phyloP scores from a whole-genome alignment of 2,888 invertebrate genomes.

The Abrostola triplasia region DNA sequence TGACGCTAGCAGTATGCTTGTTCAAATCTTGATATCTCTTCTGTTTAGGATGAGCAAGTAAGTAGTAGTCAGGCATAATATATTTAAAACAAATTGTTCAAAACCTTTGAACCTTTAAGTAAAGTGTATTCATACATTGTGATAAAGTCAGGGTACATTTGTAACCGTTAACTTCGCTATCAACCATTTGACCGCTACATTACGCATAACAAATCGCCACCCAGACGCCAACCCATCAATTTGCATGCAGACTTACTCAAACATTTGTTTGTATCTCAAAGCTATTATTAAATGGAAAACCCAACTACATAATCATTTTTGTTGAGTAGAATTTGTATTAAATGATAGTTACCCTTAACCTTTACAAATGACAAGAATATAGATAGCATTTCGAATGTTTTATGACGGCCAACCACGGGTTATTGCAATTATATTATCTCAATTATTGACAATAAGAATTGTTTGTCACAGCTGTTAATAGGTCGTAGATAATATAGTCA shows the following conservation, averaged over 20 bases:
- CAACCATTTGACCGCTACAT: constrained; percentile 35
- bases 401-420: not conserved
- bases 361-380: not conserved
- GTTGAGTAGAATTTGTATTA: not conserved
- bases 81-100: not conserved
- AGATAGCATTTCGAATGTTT: not conserved
- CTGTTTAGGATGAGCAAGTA: no score
- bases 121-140: constrained; percentile 18
- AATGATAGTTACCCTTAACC: not conserved
- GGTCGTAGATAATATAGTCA: no score
- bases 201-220: constrained; percentile 42
- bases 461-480: no score
- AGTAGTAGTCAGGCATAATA: no score
- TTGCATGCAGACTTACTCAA: constrained; percentile 18
- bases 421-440: not conserved
- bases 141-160: constrained; percentile 28
- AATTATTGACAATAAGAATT: not conserved
- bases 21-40: no score
- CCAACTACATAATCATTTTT: not conserved
- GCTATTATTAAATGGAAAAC: constrained; percentile 12
- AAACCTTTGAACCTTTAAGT: no score
- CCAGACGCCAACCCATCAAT: constrained; percentile 43
- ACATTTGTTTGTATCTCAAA: constrained; percentile 17
- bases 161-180: constrained; percentile 40
- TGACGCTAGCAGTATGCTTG: no score